Evolutionary conservation across 2,888 invertebrate genomes (phyloP).

Genomic region (Tethea ocularis): DNA sequence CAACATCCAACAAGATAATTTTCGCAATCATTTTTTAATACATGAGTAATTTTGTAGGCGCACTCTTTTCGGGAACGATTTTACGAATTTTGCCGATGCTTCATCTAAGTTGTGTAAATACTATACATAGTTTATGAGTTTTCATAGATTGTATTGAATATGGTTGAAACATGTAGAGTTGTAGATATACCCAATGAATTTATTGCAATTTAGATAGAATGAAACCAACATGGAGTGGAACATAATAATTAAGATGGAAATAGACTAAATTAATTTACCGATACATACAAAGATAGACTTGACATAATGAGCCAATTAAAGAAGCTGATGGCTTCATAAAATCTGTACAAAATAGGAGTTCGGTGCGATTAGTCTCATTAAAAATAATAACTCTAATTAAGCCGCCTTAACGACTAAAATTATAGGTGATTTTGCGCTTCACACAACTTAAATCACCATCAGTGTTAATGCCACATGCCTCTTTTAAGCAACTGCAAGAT

Average conservation of each 20-base stretch:
- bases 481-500: slow-evolving; percentile 27
- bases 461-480: slow-evolving; percentile 27
- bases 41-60: too few species aligned
- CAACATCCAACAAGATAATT: too few species aligned
- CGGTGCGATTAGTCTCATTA: not conserved
- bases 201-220: too few species aligned
- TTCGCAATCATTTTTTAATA: too few species aligned
- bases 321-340: slow-evolving; percentile 1
- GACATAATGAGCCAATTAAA: slow-evolving; percentile 3
- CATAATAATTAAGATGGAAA: not conserved
- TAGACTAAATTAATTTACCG: not conserved
- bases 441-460: slow-evolving; percentile 26
- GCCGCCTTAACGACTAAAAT: not conserved
- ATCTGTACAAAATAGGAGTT: not conserved
- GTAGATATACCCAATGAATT: too few species aligned
- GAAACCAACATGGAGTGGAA: not conserved
- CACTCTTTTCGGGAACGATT: too few species aligned
- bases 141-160: too few species aligned
- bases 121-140: too few species aligned
- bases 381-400: not conserved
- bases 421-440: slow-evolving; percentile 9
- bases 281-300: not conserved
- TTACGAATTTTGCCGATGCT: too few species aligned
- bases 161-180: too few species aligned
- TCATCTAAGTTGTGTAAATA: too few species aligned